Conservation (phyloP, 2,113 vertebrate genomes). For the Phylloscopus trochiloides region DNA sequence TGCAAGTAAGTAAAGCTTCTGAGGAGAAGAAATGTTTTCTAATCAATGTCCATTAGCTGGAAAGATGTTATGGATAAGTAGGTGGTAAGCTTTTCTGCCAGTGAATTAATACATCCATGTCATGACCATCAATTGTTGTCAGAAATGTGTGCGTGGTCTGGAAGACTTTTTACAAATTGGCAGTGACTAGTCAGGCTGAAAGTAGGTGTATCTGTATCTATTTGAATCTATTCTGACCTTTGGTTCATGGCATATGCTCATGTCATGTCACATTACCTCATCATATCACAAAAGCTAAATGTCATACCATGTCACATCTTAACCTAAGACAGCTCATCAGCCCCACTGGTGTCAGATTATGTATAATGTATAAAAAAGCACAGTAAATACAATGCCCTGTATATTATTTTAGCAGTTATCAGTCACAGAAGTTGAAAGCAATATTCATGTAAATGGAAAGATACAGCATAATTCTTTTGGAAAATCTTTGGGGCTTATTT, state of each 20-base stretch:
- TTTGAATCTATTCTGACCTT: constrained; percentile 13
- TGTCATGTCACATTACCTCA: constrained; percentile 17
- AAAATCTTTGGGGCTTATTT: background rate
- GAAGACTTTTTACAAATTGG: background rate
- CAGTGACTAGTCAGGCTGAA: constrained; percentile 1
- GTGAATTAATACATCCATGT: background rate
- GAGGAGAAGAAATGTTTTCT: background rate
- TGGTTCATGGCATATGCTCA: background rate
- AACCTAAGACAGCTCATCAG: background rate
- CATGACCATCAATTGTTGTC: background rate
- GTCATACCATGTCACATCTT: background rate
- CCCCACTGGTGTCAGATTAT: background rate
- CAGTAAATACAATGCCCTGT: background rate
- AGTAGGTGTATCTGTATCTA: background rate
- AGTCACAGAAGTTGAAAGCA: background rate
- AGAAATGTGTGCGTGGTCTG: background rate
- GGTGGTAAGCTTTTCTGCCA: background rate
- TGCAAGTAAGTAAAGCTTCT: background rate
- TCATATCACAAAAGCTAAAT: constrained; percentile 17
- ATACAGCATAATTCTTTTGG: background rate
- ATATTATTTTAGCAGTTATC: background rate
- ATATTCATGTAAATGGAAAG: background rate
- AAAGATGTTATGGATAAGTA: background rate
- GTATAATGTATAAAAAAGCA: background rate
- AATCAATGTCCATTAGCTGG: background rate